Conservation (phyloP, 2,888 invertebrate genomes). For the Cataglyphis rosenhaueri region DNA sequence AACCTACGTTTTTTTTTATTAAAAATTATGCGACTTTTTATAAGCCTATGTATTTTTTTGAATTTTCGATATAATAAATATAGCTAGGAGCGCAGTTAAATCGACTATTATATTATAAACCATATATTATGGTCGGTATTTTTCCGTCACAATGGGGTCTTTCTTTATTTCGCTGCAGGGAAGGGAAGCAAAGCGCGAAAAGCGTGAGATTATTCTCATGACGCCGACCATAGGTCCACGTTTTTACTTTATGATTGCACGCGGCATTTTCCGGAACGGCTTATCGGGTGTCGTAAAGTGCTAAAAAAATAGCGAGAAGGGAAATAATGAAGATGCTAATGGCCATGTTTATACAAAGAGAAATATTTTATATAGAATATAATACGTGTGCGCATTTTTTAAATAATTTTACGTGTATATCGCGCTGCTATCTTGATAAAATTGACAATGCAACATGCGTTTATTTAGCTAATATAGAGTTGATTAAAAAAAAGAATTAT, state of each 20-base stretch:
- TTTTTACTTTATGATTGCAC: constrained; percentile 62
- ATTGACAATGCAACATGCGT: not conserved
- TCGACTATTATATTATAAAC: constrained; percentile 2
- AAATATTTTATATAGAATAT: not conserved
- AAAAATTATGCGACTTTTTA: not conserved
- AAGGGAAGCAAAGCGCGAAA: constrained; percentile 6
- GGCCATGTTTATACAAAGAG: not conserved
- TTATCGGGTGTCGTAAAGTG: constrained; percentile 53
- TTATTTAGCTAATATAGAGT: constrained; percentile 11
- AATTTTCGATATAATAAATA: not conserved
- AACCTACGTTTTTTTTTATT: not conserved
- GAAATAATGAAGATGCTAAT: constrained; percentile 44
- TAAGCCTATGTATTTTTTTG: not conserved
- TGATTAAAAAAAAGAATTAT: constrained; percentile 19
- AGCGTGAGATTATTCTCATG: constrained; percentile 61
- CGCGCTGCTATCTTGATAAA: not conserved
- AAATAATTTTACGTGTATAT: constrained; percentile 13
- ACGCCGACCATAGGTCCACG: constrained; percentile 56
- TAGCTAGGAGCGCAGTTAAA: not conserved
- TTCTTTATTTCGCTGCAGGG: constrained; percentile 45
- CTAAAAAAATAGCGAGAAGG: constrained; percentile 7
- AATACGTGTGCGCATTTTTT: not conserved
- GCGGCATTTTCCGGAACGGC: constrained; percentile 46
- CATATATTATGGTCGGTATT: constrained; percentile 18
- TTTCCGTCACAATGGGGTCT: not conserved